phyloP scores from a whole-genome alignment of 2,113 vertebrate species.

The Catharus fuscescens region DNA sequence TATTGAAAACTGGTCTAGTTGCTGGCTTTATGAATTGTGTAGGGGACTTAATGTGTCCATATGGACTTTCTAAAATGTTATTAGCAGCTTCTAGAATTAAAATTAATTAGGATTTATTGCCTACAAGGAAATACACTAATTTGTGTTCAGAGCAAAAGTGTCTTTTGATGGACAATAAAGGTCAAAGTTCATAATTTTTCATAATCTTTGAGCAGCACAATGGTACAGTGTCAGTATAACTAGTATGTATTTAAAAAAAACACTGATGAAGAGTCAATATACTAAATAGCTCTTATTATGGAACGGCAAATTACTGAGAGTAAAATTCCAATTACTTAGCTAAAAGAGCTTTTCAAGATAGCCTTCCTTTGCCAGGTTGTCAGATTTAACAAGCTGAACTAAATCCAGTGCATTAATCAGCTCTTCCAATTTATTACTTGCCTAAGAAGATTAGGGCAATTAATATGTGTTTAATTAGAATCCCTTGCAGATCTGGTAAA shows the following conservation, averaged over 20 bases:
- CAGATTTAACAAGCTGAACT: constrained; percentile 74
- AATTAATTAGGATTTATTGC: constrained; percentile 68
- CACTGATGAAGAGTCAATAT: constrained; percentile 26
- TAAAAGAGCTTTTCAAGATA: constrained; percentile 67
- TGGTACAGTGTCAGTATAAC: constrained; percentile 32
- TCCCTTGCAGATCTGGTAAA: constrained; percentile 62
- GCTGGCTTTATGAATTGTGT: constrained; percentile 55
- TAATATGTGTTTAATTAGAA: constrained; percentile 73
- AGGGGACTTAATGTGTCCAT: constrained; percentile 50
- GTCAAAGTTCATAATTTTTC: constrained; percentile 48
- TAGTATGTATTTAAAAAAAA: constrained; percentile 6
- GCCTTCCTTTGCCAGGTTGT: constrained; percentile 64
- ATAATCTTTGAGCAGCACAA: constrained; percentile 29
- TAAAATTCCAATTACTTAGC: constrained; percentile 71
- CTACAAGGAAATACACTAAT: constrained; percentile 49
- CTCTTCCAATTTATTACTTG: constrained; percentile 72
- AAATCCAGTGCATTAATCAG: constrained; percentile 73
- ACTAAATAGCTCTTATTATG: constrained; percentile 52
- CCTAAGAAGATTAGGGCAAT: constrained; percentile 72
- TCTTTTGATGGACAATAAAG: constrained; percentile 58
- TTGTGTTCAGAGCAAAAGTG: constrained; percentile 37
- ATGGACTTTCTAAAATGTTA: constrained; percentile 61
- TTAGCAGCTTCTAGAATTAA: constrained; percentile 67
- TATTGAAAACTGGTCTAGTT: constrained; percentile 45
- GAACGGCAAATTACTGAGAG: constrained; percentile 57